These are phyloP conservation scores for Tachuris rubrigastra DNA, from an alignment of 2,113 vertebrate genomes.

Conservation along the genomic window DNA sequence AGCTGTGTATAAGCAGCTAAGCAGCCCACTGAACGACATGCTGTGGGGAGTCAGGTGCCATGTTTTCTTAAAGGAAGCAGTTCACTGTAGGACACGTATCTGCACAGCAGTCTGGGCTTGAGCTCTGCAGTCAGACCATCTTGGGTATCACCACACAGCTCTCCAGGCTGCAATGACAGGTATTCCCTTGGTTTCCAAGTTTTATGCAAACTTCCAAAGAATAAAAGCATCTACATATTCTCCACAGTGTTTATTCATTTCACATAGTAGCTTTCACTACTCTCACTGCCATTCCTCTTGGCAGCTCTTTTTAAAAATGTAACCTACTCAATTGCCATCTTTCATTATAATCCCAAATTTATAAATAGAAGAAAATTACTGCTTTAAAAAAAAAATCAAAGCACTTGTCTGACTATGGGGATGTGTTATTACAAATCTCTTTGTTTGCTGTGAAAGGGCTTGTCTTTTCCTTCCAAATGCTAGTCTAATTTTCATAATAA, in stretches of 20 bases:
- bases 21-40: fast-evolving
- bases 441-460: constrained; percentile 27
- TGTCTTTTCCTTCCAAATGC: constrained; percentile 32
- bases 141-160: background rate
- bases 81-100: background rate
- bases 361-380: constrained; percentile 18
- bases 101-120: background rate
- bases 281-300: background rate
- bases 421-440: constrained; percentile 9
- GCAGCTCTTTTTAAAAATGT: background rate
- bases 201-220: background rate
- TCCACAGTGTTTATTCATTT: background rate
- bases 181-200: background rate
- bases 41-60: fast-evolving
- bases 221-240: background rate
- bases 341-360: constrained; percentile 1
- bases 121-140: background rate
- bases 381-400: background rate
- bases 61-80: fast-evolving
- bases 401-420: background rate
- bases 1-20: background rate
- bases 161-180: background rate
- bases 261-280: background rate
- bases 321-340: background rate
- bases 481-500: constrained; percentile 38